Base-by-base conservation (phyloP, 2,113 vertebrate species). In the Pitta sordida region DNA sequence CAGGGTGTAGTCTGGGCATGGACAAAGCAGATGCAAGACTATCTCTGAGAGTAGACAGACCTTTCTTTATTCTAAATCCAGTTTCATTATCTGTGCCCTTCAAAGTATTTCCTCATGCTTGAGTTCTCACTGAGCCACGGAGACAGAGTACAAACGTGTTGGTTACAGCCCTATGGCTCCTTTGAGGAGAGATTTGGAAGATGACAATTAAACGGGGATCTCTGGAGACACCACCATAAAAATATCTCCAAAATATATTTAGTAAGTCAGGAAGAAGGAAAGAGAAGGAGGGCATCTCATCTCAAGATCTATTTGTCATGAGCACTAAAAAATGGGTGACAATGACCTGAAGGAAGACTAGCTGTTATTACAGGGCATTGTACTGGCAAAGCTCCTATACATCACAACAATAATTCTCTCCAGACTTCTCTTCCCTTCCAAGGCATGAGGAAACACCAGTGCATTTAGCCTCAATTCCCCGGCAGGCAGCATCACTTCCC, bases 401-500 rank as follows among this genome's bases (percentile, higher is more conserved):
- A 48, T 52, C 79, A 77, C 82, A 88, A 81, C 53, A 91, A 30
- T 52, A 90, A 88, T 64, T 74, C 76, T 77, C 55, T 91, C 52
- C 82, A 91, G 85, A 86, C 55, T 91, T 92, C 32, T 73, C 41
- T 94, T 92, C 32, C 77, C 41, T 94, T 91, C 82, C 85, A 78
- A 91, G 52, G 75, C 82, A 93, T 85, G 71, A 95, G 79, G 87
- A 95, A 94, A 92, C 89, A 70, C 10, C 43, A 77, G 51, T 20
- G 55, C 62, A 52, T 77, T 94, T 77, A 77, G 81, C 74, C 78
- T 65, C 74, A 85, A 24, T 55, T 30, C 78, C 75, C 71, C 91
- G 90, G 88, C 92, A 96, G 53, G 75, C 49, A 3, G 70, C 87
- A 87, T 73, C 90, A 88, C 83, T 96, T 96, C 96, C 93, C 91